Conservation (phyloP, 37 sponge, comb jelly and placozoan species). For the Haliclona indistincta region DNA sequence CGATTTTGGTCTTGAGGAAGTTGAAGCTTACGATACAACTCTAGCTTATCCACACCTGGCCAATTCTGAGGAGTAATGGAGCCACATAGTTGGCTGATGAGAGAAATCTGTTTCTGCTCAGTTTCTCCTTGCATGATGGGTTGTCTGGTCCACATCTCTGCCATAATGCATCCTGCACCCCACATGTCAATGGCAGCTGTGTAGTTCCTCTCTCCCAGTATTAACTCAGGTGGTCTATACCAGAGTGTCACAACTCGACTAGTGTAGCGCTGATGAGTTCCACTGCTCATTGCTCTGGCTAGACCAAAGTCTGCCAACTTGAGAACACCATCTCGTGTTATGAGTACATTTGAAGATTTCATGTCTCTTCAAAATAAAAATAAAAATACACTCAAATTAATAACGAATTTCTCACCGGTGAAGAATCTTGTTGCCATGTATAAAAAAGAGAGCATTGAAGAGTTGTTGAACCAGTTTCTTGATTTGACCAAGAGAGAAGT, state of each 20-base stretch:
- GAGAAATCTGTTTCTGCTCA: conserved; percentile 88
- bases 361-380: too few relatives aligned
- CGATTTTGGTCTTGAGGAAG: conserved; percentile 86
- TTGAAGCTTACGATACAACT: conserved; percentile 76
- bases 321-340: conserved; percentile 83
- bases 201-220: conserved; percentile 95
- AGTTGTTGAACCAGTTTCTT: conserved; percentile 91
- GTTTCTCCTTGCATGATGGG: conserved; percentile 96
- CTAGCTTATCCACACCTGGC: conserved; percentile 87
- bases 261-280: conserved; percentile 74
- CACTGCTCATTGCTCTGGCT: conserved; percentile 75
- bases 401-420: too few relatives aligned
- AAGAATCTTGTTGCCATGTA: conserved; percentile 89
- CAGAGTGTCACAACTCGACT: conserved; percentile 98
- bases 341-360: conserved; percentile 96
- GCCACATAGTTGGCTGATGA: conserved; percentile 95
- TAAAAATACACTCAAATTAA: too few relatives aligned
- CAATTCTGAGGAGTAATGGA: conserved; percentile 91
- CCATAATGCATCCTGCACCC: conserved; percentile 99
- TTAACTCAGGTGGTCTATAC: conserved; percentile 97
- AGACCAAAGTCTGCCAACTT: conserved; percentile 97
- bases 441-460: conserved; percentile 86
- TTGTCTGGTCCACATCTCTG: conserved; percentile 96
- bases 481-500: conserved; percentile 86
- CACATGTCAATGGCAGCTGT: conserved; percentile 96